Evolutionary conservation across 1,140 invertebrate species (phyloP), one percentile per base, ranked within the genome.

Genomic region (Drusus annulatus): DNA sequence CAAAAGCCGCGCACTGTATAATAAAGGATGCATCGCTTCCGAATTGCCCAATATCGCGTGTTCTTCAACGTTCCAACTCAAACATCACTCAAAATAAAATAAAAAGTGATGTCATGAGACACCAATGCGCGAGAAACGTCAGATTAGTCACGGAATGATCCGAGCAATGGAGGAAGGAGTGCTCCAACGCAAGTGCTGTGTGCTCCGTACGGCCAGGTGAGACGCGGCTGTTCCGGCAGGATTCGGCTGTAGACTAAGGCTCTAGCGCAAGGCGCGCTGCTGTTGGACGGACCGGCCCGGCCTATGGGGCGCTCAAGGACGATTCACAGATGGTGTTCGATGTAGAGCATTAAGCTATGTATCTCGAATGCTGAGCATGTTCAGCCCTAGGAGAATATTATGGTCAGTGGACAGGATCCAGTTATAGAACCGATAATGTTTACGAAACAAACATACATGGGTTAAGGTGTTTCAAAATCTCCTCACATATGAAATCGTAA

Each of bases 221-320:
- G 16, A 63, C 63, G 17, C 65, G 65, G 45, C 65, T 23, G 36
- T 23, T n/a, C 31, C 31, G 65, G 65, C 65, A 69, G 65, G 65
- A 69, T 17, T 19, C 65, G 36, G 65, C 65, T 69, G 6, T 15
- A 4, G 17, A 69, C 65, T 31, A 16, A 25, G 31, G 63, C 65
- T 45, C 2, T 16, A n/a, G 36, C 31, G 28, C 15, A 68, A 16
- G 28, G 28, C 63, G n/a, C n/a, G n/a, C n/a, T n/a, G 63, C 31
- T 45, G 60, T 8, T 2, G 60, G 19, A 6, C 23, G 16, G 36
- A 10, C 36, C 7, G 7, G 36, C 8, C 36, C 36, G 36, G 36
- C 36, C 25, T 21, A n/a, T 45, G 65, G n/a, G 45, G 65, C 65
- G 31, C 31, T 28, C 65, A 45, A 69, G 65, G 65, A 69, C 65